phyloP scores from a whole-genome alignment of 2,113 vertebrate species.

The Macquaria australasica region DNA sequence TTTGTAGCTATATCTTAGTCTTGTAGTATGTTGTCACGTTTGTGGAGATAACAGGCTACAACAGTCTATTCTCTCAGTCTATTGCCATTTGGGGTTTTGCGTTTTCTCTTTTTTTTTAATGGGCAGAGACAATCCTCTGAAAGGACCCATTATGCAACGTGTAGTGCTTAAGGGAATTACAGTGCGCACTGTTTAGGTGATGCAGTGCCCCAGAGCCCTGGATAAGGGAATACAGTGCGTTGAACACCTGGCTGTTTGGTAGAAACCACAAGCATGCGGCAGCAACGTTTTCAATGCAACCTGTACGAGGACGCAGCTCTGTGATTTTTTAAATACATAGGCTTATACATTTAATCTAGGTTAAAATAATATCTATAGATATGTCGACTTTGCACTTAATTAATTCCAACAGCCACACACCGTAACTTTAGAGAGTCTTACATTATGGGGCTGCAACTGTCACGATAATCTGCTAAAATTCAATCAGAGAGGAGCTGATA shows the following conservation, averaged over 20 bases:
- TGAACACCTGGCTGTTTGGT: conserved; percentile 26
- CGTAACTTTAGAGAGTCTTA: conserved; percentile 39
- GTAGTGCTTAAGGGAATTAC: conserved; percentile 34
- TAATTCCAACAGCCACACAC: conserved; percentile 31
- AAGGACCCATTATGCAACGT: conserved; percentile 34
- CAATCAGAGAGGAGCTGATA: conserved; percentile 59
- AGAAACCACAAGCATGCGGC: conserved; percentile 4
- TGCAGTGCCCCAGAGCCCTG: conserved; percentile 1
- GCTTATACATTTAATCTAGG: conserved; percentile 12
- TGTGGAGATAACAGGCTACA: conserved; percentile 4
- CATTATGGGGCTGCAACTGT: conserved; percentile 47
- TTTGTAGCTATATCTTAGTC: neutral
- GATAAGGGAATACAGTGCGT: conserved; percentile 13
- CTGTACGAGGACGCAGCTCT: neutral
- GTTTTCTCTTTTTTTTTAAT: neutral
- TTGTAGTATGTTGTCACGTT: conserved; percentile 1
- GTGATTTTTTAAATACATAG: conserved; percentile 14
- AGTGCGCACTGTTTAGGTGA: conserved; percentile 33
- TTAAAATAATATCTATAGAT: conserved; percentile 16
- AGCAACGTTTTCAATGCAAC: conserved; percentile 7
- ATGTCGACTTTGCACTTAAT: conserved; percentile 33
- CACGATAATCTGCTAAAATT: conserved; percentile 68
- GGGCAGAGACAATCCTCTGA: conserved; percentile 13
- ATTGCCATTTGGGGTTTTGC: conserved; percentile 8
- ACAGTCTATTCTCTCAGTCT: neutral